Base-by-base conservation (phyloP, 2,888 invertebrate species). In the Creontiades dilutus region DNA sequence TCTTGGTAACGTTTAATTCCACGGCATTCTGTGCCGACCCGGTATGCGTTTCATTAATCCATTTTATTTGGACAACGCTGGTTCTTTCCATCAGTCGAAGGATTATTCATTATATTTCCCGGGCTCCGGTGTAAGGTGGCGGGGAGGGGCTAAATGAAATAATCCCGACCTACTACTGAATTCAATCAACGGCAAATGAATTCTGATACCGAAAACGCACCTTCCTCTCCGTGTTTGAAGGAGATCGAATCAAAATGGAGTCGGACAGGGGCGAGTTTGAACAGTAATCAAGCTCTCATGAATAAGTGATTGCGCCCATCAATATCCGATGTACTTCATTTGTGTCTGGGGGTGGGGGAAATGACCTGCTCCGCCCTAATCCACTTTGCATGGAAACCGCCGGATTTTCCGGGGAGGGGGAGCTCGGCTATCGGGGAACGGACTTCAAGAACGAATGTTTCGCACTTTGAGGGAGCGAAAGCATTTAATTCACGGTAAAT, bases 261-360 rank as follows among this genome's bases (percentile, higher is more conserved):
- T 61, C 9, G 61, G 61, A 9, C n/a, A n/a, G n/a, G 9, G 52
- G 3, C 61, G 61, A 37, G 57, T 55, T 84, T 84, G 55, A 84
- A 57, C 55, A 37, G 52, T 85, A 28, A 85, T 61, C 85, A 85
- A 85, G 14, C 85, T 19, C 57, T 85, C 85, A 85, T 85, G 85
- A 85, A 85, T 85, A 85, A 85, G 28, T 85, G 85, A 85, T 85
- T 16, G 85, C 85, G 46, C 52, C 23, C 52, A 85, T 85, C 85
- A 61, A 85, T 85, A 85, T 85, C 85, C 37, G 85, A 85, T 85
- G 61, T 61, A 61, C n/a, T 57, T 84, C 61, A 85, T 61, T 57
- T 27, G 82, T 3, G 3, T 1, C 61, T 55, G 85, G 37, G 37
- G 37, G 85, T 81, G 81, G 48, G 82, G 82, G 47, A 80, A 37